phyloP scores from a whole-genome alignment of 2,797 vertebrate genomes.

The Vespertilio murinus region DNA sequence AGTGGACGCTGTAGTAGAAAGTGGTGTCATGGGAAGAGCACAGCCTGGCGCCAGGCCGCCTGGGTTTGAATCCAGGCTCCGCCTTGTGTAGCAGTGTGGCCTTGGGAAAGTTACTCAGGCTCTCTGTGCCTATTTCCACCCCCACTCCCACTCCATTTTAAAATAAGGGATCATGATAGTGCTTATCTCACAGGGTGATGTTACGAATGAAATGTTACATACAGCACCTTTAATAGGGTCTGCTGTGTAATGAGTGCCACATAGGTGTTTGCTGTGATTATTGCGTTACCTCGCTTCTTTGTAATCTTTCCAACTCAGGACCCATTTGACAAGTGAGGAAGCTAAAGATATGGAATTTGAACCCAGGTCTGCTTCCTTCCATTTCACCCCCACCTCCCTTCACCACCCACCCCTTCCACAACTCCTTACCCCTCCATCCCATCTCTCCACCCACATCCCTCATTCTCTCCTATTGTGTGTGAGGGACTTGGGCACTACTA shows the following conservation, averaged over 20 bases:
- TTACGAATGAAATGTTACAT: background rate
- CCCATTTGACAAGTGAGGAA: background rate
- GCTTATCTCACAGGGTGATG: background rate
- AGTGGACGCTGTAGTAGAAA: fast-evolving
- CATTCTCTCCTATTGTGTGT: fast-evolving
- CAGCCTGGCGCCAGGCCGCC: background rate
- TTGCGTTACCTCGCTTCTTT: background rate
- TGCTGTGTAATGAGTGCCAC: background rate
- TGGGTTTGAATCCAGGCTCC: background rate
- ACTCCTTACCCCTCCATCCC: background rate
- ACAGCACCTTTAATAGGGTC: too few species aligned
- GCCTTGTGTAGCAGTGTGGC: background rate
- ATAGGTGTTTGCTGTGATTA: fast-evolving
- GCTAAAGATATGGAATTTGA: background rate
- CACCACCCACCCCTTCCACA: background rate
- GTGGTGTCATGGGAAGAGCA: too few species aligned
- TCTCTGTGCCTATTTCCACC: background rate
- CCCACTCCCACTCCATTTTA: background rate
- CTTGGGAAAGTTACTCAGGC: background rate
- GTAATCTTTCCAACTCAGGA: background rate
- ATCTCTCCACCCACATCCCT: background rate
- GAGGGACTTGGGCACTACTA: background rate
- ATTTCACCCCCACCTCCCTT: too few species aligned
- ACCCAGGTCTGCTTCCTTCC: background rate
- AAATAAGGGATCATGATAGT: background rate